Conservation (phyloP, 2,888 invertebrate genomes). For the Drosophila flavopinicola region DNA sequence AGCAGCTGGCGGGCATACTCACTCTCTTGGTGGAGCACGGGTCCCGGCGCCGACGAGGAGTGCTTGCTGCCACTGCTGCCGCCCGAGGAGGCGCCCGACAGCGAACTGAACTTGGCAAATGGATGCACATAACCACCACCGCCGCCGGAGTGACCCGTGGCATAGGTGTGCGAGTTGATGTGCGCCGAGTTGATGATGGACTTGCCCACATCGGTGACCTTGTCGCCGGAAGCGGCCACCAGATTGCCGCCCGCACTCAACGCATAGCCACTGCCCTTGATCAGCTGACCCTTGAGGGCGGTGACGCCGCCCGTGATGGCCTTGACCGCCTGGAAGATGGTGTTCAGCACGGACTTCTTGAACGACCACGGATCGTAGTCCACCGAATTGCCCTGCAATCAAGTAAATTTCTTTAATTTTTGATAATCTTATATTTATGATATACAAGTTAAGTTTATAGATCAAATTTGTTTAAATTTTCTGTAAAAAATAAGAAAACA, state of each 20-base stretch:
- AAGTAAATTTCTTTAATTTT: no score
- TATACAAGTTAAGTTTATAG: no score
- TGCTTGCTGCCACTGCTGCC: constrained; percentile 76
- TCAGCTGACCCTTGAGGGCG: constrained; percentile 93
- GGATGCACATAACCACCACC: constrained; percentile 72
- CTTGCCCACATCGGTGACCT: constrained; percentile 91
- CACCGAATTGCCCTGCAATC: constrained; percentile 80
- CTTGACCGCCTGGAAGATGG: constrained; percentile 93
- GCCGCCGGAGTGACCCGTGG: constrained; percentile 65
- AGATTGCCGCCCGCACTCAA: constrained; percentile 88
- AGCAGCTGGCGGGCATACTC: constrained; percentile 69
- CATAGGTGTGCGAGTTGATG: constrained; percentile 85
- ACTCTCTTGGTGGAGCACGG: constrained; percentile 83
- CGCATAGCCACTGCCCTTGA: constrained; percentile 92
- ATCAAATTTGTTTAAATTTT: no score
- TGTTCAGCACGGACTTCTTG: constrained; percentile 92
- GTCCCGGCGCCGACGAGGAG: constrained; percentile 52
- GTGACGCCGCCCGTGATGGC: constrained; percentile 94
- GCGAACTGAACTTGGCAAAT: constrained; percentile 80
- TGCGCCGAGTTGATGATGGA: constrained; percentile 91
- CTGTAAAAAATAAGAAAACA: no score
- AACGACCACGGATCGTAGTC: constrained; percentile 90
- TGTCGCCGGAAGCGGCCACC: constrained; percentile 91
- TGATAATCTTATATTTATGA: no score
- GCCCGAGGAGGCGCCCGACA: constrained; percentile 82